A percentile compares a stretch with the other conserved stretches of the same genome.
Conservation (phyloP, 2,797 vertebrate species). For the Atherinosoma microstoma region DNA sequence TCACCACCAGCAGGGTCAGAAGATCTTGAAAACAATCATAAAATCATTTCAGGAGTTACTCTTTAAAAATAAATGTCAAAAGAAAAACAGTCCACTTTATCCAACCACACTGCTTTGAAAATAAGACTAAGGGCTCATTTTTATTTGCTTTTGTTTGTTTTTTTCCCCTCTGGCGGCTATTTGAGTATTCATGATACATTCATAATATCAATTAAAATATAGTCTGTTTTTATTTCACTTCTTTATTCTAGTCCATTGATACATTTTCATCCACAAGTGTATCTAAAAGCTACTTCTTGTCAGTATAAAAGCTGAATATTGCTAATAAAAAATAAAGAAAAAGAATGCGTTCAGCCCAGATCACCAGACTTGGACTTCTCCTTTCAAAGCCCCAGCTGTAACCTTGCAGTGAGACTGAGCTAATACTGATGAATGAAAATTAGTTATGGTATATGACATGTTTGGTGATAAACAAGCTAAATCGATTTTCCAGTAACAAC, state of each 20-base stretch:
- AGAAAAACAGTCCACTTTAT: neutral
- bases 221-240: neutral
- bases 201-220: neutral
- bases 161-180: neutral
- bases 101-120: neutral
- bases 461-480: constrained; percentile 18
- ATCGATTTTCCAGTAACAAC: constrained; percentile 21
- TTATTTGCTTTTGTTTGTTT: neutral
- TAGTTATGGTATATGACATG: neutral
- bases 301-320: neutral
- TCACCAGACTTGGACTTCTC: neutral
- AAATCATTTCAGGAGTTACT: constrained; percentile 34
- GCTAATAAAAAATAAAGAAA: neutral
- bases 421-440: constrained; percentile 4
- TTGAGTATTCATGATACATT: neutral
- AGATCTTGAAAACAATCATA: constrained; percentile 40
- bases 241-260: too few relatives aligned
- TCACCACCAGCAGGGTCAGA: constrained; percentile 10
- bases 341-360: neutral
- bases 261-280: too few relatives aligned
- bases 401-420: neutral
- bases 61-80: neutral
- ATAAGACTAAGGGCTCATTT: neutral
- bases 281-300: too few relatives aligned
- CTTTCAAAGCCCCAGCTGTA: constrained; percentile 11